A percentile compares a stretch with the other conserved stretches of the same genome.
Conservation (phyloP, 2,888 invertebrate genomes). For the Plagiodera versicolora region DNA sequence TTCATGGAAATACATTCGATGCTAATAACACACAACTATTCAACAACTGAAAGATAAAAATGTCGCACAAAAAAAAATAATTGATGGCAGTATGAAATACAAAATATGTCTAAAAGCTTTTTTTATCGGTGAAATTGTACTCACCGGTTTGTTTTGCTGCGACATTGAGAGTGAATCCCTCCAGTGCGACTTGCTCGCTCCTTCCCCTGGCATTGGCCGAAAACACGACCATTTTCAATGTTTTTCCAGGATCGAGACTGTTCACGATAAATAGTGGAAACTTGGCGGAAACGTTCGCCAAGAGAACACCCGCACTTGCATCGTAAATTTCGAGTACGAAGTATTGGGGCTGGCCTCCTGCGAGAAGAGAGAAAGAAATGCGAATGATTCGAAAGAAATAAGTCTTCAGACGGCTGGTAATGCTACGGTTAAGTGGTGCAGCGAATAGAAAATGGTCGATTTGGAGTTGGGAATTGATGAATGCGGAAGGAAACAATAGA, state of each 20-base stretch:
- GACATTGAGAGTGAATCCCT: constrained; percentile 73
- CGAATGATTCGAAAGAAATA: constrained; percentile 21
- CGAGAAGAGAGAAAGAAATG: constrained; percentile 16
- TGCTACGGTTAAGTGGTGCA: constrained; percentile 25
- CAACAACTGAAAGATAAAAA: no score
- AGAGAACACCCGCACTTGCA: constrained; percentile 44
- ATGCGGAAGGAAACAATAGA: background rate
- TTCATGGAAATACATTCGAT: no score
- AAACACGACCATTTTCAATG: constrained; percentile 77
- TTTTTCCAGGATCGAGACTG: constrained; percentile 76
- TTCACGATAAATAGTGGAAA: constrained; percentile 76
- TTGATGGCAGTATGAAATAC: no score
- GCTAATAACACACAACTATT: no score
- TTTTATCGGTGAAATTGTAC: background rate
- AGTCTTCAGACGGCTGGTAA: constrained; percentile 21
- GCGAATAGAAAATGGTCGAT: constrained; percentile 24
- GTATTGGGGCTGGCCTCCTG: constrained; percentile 67
- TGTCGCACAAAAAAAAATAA: no score
- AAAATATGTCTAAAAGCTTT: no score
- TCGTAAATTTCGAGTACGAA: constrained; percentile 76
- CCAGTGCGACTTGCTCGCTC: constrained; percentile 71
- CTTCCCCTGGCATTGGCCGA: constrained; percentile 82
- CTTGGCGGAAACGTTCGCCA: constrained; percentile 71
- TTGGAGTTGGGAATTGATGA: constrained; percentile 14
- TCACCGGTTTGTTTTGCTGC: constrained; percentile 79